Conservation (phyloP, 2,888 invertebrate species). For the Lathronympha strigana region DNA sequence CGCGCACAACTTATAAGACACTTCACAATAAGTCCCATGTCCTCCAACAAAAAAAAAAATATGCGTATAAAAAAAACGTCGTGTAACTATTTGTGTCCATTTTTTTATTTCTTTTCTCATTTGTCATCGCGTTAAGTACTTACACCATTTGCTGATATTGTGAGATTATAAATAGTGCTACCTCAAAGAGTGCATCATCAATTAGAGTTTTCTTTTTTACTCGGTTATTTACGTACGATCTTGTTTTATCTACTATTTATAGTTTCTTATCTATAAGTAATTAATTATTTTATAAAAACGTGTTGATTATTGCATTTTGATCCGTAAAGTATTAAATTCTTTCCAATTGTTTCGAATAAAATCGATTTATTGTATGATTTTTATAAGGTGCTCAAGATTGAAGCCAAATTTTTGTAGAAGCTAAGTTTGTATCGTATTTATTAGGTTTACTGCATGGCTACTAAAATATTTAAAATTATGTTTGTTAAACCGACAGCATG, state of each 20-base stretch:
- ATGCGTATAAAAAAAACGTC: too few species aligned
- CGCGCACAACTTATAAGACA: background rate
- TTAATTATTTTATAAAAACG: background rate
- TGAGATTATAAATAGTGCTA: too few species aligned
- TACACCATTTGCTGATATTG: too few species aligned
- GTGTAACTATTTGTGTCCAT: too few species aligned
- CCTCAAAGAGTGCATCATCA: too few species aligned
- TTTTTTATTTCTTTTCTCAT: too few species aligned
- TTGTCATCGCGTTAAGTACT: too few species aligned
- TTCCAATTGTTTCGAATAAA: background rate
- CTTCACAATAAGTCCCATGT: background rate
- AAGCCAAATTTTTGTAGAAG: conserved; percentile 62
- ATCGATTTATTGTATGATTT: conserved; percentile 13
- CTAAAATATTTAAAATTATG: conserved; percentile 16
- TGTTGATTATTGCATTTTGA: background rate
- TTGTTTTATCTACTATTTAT: too few species aligned
- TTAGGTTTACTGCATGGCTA: conserved; percentile 30
- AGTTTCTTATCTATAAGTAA: too few species aligned
- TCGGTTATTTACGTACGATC: too few species aligned
- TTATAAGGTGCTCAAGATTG: conserved; percentile 56
- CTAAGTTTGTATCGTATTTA: conserved; percentile 34
- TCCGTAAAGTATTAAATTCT: background rate
- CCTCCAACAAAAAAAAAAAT: background rate
- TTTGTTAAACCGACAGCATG: background rate
- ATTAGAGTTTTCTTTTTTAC: too few species aligned